Evolutionary conservation across 2,888 invertebrate species (phyloP).

Genomic region (Timema cristinae): DNA sequence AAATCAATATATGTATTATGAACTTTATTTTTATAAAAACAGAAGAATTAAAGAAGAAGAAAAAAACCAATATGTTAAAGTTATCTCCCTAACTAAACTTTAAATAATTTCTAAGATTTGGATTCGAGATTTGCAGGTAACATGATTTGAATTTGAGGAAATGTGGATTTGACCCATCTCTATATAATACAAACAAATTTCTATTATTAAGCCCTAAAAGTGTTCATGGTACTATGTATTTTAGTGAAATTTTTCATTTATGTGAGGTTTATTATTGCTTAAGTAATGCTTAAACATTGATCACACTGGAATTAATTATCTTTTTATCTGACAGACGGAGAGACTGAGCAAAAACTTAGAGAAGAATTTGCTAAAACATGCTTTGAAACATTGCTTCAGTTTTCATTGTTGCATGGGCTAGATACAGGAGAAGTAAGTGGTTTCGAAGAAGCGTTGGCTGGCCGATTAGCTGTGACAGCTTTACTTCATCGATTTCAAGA

Average conservation of each 20-base stretch:
- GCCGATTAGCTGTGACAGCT: conserved; percentile 84
- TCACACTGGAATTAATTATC: not conserved
- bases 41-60: not conserved
- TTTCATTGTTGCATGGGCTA: conserved; percentile 77
- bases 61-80: too few relatives aligned
- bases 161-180: too few relatives aligned
- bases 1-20: too few relatives aligned
- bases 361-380: conserved; percentile 96
- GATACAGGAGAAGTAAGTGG: conserved; percentile 46
- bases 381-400: conserved; percentile 92
- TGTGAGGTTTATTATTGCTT: not conserved
- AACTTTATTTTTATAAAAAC: not conserved
- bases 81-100: too few relatives aligned
- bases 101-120: too few relatives aligned
- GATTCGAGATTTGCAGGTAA: too few relatives aligned
- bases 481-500: conserved; percentile 89
- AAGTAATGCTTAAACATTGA: not conserved
- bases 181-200: conserved; percentile 15
- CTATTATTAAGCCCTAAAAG: not conserved
- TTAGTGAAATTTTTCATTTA: not conserved
- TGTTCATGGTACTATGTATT: not conserved
- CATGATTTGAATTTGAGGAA: too few relatives aligned
- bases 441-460: conserved; percentile 58
- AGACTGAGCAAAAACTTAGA: conserved; percentile 74
- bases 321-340: conserved; percentile 56